Conservation (phyloP, 1,140 invertebrate species). For the Orchesella cincta region DNA sequence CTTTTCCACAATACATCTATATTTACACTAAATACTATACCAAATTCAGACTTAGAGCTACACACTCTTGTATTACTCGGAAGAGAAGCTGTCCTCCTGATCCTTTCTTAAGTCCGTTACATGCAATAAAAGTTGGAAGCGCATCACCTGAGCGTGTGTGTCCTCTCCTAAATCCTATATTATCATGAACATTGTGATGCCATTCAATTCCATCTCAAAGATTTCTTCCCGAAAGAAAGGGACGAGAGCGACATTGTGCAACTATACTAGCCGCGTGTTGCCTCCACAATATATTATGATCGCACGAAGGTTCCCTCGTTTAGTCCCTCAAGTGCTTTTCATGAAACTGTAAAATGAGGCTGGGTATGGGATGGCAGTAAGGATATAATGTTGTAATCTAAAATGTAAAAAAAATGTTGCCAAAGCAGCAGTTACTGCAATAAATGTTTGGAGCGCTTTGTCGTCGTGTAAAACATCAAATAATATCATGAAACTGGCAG, state of each 20-base stretch:
- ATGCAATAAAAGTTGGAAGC: too few relatives aligned
- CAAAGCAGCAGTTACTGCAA: background rate
- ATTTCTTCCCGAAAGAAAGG: too few relatives aligned
- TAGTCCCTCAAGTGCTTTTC: constrained; percentile 3
- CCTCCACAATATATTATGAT: background rate
- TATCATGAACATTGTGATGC: too few relatives aligned
- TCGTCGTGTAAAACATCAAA: background rate
- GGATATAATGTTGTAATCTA: background rate
- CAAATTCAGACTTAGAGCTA: too few relatives aligned
- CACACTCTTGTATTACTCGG: background rate
- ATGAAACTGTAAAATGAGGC: too few relatives aligned
- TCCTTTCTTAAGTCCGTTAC: background rate
- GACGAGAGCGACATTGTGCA: too few relatives aligned
- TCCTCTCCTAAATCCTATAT: too few relatives aligned
- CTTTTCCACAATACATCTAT: background rate
- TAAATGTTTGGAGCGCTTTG: background rate
- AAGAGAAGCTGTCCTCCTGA: too few relatives aligned
- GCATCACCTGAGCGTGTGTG: too few relatives aligned
- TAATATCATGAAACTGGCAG: background rate
- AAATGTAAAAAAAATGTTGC: background rate
- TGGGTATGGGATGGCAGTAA: too few relatives aligned
- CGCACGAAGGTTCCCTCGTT: background rate
- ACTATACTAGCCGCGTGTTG: background rate
- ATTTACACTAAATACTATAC: background rate
- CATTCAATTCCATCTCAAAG: too few relatives aligned